Evolutionary conservation across 2,888 invertebrate species (phyloP).

Genomic region (Drosophila vallismaia): DNA sequence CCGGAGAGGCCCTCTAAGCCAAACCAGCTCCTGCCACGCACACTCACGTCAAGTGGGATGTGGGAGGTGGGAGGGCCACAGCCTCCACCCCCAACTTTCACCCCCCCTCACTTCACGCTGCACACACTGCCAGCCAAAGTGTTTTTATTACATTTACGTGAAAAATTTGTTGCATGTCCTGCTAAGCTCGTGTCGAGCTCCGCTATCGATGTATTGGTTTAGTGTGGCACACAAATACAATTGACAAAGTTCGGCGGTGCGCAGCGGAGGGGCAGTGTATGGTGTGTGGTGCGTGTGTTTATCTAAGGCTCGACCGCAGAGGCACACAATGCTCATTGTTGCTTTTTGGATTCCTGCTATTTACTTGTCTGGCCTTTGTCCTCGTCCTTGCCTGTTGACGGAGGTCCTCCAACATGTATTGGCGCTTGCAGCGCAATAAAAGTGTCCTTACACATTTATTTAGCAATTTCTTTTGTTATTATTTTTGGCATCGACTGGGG

Average conservation of each 20-base stretch:
- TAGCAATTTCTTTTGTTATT: conserved; percentile 78
- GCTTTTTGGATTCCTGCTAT: conserved; percentile 59
- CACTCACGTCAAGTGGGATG: conserved; percentile 56
- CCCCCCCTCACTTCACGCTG: conserved; percentile 13
- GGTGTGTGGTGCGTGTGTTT: conserved; percentile 42
- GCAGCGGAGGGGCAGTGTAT: conserved; percentile 13
- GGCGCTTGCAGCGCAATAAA: conserved; percentile 73
- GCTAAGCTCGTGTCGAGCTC: conserved; percentile 50
- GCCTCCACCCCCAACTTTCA: neutral
- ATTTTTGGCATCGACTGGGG: conserved; percentile 65
- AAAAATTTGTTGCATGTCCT: conserved; percentile 80
- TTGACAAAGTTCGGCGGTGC: conserved; percentile 56
- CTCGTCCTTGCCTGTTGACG: conserved; percentile 10
- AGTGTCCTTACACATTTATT: conserved; percentile 80
- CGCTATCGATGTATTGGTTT: conserved; percentile 67
- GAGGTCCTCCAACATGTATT: conserved; percentile 29
- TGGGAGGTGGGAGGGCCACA: conserved; percentile 33
- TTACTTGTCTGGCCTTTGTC: conserved; percentile 65
- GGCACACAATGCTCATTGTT: conserved; percentile 68
- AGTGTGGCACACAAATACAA: conserved; percentile 62
- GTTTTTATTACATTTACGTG: conserved; percentile 83
- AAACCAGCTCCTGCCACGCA: conserved; percentile 20
- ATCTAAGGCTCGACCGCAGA: conserved; percentile 37
- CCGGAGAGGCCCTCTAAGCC: conserved; percentile 9
- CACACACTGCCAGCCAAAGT: conserved; percentile 53